Base-by-base conservation (phyloP, 2,888 invertebrate genomes). In the Oxyscelio sp. region DNA sequence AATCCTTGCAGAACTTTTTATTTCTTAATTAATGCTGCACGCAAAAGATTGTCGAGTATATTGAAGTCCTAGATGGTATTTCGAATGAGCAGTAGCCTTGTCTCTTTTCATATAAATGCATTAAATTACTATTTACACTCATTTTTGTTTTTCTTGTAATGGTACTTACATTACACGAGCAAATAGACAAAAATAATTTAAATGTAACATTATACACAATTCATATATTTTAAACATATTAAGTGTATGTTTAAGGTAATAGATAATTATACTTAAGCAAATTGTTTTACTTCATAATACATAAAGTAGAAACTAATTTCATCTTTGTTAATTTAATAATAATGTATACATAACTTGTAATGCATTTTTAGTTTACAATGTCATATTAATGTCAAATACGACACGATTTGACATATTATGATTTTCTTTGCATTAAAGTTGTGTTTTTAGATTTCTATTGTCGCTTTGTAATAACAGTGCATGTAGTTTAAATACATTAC, bases 41-140 rank as follows among this genome's bases (percentile, higher is more conserved):
- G 38, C 40, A 59, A 52, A 61, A 70, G 79, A 79, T 79, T 79
- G 79, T 79, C 79, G 63, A 79, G 71, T 68, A 48, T 50, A 48
- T 59, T 52, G 27, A 68, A 63, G 54, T 21, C 54, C 31, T 74
- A 61, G 24, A 50, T 43, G 56, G 21, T 22, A 19, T 11, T 21
- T 34, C 34, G 75, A 75, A 50, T 40, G 17, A 52, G 56, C 43
- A 34, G 17, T 58, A 45, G 13, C 45, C 17, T 56, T 22, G 45
- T 65, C 43, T 74, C 74, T 59, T 43, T 50, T 2, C n/a, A n/a
- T n/a, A n/a, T n/a, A n/a, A n/a, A n/a, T n/a, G n/a, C n/a, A n/a
- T n/a, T n/a, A n/a, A n/a, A n/a, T n/a, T n/a, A n/a, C n/a, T n/a
- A n/a, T 34, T 34, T 11, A 34, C 11, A 27, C n/a, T n/a, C n/a